A percentile compares a stretch with the other conserved stretches of the same genome.
phyloP scores from a whole-genome alignment of 2,113 vertebrate genomes.

The Atlantisia rogersi region DNA sequence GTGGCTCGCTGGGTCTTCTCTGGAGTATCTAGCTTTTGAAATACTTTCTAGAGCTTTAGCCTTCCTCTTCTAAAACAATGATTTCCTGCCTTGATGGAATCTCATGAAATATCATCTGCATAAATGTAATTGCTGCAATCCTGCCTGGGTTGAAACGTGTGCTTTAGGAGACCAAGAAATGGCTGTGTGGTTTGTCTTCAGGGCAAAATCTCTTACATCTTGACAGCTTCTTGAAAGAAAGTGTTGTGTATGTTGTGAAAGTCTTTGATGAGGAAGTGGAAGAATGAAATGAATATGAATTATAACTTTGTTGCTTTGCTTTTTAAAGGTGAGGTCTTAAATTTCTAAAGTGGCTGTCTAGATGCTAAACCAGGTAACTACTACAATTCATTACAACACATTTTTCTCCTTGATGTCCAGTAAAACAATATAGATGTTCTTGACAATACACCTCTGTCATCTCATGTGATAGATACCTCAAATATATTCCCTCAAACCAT shows the following conservation, averaged over 20 bases:
- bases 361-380: background rate
- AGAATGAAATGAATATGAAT: constrained; percentile 6
- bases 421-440: constrained; percentile 2
- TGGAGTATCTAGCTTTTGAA: background rate
- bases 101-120: background rate
- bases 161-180: background rate
- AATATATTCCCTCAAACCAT: background rate
- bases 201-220: background rate
- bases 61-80: background rate
- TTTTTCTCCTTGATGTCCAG: constrained; percentile 31
- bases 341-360: constrained; percentile 8
- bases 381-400: constrained; percentile 9
- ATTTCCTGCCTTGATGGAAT: background rate
- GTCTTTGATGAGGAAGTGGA: background rate
- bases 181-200: background rate
- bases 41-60: background rate
- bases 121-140: background rate
- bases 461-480: background rate
- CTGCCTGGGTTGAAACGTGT: background rate
- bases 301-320: background rate
- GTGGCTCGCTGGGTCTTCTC: background rate
- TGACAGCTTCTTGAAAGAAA: background rate
- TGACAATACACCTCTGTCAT: background rate
- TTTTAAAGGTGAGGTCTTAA: constrained; percentile 25
- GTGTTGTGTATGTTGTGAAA: background rate